phyloP scores from a whole-genome alignment of 2,113 vertebrate species.

The Hippolais icterina region DNA sequence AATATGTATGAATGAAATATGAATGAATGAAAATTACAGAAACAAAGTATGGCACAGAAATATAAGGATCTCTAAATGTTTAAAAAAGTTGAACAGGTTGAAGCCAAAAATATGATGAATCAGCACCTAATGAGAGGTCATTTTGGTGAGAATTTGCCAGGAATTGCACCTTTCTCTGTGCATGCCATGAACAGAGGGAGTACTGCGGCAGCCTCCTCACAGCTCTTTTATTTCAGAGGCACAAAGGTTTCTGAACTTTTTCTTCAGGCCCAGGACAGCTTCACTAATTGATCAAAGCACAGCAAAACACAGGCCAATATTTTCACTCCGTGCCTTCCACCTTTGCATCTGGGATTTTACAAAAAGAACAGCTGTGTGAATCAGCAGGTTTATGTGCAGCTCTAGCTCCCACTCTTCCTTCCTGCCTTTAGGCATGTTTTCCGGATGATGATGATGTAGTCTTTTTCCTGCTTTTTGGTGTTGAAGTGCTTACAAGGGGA shows the following conservation, averaged over 20 bases:
- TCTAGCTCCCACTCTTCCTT: neutral
- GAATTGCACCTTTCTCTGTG: neutral
- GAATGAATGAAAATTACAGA: neutral
- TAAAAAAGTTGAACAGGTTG: neutral
- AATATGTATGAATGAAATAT: neutral
- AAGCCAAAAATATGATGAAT: neutral
- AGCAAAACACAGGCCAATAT: neutral
- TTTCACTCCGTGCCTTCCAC: neutral
- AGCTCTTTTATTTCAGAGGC: neutral
- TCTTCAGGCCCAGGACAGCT: neutral
- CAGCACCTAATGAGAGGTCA: neutral
- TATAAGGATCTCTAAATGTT: neutral
- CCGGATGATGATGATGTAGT: neutral
- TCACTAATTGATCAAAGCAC: neutral
- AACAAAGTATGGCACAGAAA: neutral
- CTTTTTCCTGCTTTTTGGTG: slow-evolving; percentile 8
- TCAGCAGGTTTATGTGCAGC: neutral
- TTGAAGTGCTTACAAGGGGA: neutral
- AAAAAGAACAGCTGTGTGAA: neutral
- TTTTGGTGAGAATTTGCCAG: neutral
- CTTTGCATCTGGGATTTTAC: neutral
- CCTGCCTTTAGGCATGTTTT: neutral
- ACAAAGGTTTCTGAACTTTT: neutral
- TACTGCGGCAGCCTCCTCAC: neutral
- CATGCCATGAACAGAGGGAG: neutral